Evolutionary conservation across 1,140 invertebrate species (phyloP), one percentile per base, ranked within the genome.

Genomic region (Mercenaria mercenaria): DNA sequence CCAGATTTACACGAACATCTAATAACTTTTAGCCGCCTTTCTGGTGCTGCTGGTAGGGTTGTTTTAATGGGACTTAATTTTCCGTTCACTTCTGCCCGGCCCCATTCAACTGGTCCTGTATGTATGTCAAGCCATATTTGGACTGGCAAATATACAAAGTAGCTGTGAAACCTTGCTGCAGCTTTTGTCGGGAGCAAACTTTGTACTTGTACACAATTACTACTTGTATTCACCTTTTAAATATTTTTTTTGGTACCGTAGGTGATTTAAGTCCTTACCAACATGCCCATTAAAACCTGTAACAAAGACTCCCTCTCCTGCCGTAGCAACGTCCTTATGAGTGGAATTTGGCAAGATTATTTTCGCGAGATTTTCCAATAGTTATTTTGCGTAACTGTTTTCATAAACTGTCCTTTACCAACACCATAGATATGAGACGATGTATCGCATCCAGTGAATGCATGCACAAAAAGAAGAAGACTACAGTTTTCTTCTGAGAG

Each of bases 1-100:
- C 76, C 67, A 72, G 39, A 39, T 85, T 90, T 91, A 74, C 92
- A 93, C 29, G 56, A 88, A 50, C 91, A 93, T 77, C 67, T 64
- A 37, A 92, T 82, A 23, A 91, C 43, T 61, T 91, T 79, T 29
- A 89, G 77, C 18, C 92, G 61, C n/a, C 52, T 32, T 47, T 85
- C n/a, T 11, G 91, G 91, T 41, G 79, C 79, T 18, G 91, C 89
- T 29, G 91, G 41, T 8, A 77, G 56, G 18, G 26, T 52, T 18
- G 72, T 85, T 69, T 82, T 41, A 4, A 89, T 6, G 26, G 91
- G 87, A 4, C 81, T 4, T 1, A 91, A 34, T 64, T 87, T 82
- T 10, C 50, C 43, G 47, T 43, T 39, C 29, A 32, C 23, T 34
- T 41, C 18, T n/a, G 32, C 15, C 56, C 86, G 18, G 61, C 91